Conservation (phyloP, 2,888 invertebrate species). For the Drosophila paramelanica region DNA sequence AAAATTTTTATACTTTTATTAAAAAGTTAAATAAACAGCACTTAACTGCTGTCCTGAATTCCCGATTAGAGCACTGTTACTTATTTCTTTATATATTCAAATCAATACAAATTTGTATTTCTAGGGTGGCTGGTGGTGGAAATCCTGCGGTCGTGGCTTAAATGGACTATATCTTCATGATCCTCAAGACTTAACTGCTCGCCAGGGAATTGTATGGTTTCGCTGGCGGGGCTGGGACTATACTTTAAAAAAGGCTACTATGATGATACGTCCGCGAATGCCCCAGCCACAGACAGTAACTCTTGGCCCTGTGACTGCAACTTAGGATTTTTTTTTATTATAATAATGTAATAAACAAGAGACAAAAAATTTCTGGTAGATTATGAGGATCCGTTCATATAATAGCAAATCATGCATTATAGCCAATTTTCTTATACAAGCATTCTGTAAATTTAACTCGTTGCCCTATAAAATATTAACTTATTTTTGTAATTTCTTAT, state of each 20-base stretch:
- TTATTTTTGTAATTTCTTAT: conserved; percentile 75
- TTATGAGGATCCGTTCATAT: conserved; percentile 57
- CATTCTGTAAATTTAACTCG: conserved; percentile 70
- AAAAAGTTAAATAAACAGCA: too few species aligned
- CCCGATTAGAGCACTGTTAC: too few species aligned
- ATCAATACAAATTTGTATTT: conserved; percentile 1
- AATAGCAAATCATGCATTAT: conserved; percentile 67
- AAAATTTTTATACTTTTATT: too few species aligned
- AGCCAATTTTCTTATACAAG: conserved; percentile 76
- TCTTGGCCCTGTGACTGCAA: conserved; percentile 65
- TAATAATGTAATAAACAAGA: conserved; percentile 27
- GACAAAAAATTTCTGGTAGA: conserved; percentile 52
- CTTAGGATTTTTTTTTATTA: conserved; percentile 44
- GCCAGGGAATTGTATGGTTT: conserved; percentile 98
- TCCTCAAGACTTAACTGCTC: conserved; percentile 94
- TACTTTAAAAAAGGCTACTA: conserved; percentile 93
- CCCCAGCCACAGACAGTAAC: conserved; percentile 77
- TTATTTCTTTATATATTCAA: not conserved
- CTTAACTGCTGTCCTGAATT: too few species aligned
- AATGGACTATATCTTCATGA: conserved; percentile 95
- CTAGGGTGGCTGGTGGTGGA: conserved; percentile 97
- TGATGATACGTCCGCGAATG: conserved; percentile 93
- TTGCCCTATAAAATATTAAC: conserved; percentile 82
- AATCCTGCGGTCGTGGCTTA: conserved; percentile 95
- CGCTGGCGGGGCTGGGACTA: conserved; percentile 98